These are phyloP conservation scores for Omphaloscelis lunosa DNA, from an alignment of 2,888 invertebrate species.

Conservation along the genomic window DNA sequence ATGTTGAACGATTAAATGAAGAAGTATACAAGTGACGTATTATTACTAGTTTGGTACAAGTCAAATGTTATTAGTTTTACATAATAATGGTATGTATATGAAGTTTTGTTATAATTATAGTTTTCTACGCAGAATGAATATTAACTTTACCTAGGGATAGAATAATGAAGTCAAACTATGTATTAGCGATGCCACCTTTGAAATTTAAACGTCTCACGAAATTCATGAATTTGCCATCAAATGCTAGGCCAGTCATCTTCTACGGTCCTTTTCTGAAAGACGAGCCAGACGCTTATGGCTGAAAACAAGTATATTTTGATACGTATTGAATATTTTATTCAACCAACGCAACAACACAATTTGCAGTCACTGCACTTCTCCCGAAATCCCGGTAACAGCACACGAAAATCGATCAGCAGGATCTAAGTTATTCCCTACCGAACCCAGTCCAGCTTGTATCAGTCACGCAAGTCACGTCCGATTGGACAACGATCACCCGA, in stretches of 20 bases:
- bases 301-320: background rate
- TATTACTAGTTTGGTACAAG: too few relatives aligned
- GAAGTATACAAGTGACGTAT: too few relatives aligned
- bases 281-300: too few relatives aligned
- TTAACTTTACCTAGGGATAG: background rate
- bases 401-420: conserved; percentile 44
- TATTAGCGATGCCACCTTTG: background rate
- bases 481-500: conserved; percentile 60
- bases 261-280: background rate
- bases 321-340: background rate
- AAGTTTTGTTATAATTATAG: too few relatives aligned
- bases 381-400: conserved; percentile 31
- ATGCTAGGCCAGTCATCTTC: background rate
- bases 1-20: too few relatives aligned
- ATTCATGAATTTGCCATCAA: background rate
- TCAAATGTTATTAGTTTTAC: too few relatives aligned
- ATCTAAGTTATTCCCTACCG: conserved; percentile 32
- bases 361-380: conserved; percentile 41
- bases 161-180: background rate
- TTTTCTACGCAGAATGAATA: too few relatives aligned
- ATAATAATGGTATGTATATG: too few relatives aligned
- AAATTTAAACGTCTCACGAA: background rate
- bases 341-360: conserved; percentile 15
- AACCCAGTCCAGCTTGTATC: conserved; percentile 30
- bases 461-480: conserved; percentile 55